phyloP scores from a whole-genome alignment of 2,888 invertebrate species.

The Gastracanthus pulcherrimus region DNA sequence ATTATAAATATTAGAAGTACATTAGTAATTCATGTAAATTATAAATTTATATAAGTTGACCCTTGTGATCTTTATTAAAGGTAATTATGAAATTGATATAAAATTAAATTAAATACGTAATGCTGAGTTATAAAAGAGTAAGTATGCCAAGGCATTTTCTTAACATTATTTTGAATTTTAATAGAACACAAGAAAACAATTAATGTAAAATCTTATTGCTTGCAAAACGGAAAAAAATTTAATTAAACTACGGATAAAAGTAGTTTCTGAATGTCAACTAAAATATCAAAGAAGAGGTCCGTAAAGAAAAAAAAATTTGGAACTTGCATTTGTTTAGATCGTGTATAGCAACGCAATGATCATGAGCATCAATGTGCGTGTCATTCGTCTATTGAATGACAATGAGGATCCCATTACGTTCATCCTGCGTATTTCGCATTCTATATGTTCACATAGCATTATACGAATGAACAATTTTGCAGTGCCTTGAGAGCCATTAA shows the following conservation, averaged over 20 bases:
- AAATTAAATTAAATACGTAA: background rate
- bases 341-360: background rate
- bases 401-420: constrained; percentile 6
- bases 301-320: background rate
- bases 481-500: background rate
- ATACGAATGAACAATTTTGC: background rate
- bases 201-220: background rate
- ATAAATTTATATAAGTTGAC: too few species aligned
- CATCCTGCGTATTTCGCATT: background rate
- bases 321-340: background rate
- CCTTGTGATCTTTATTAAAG: too few species aligned
- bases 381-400: constrained; percentile 15
- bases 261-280: background rate
- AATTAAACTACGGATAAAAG: background rate
- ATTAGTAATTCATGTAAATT: too few species aligned
- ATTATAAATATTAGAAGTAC: too few species aligned
- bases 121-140: background rate
- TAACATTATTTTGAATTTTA: background rate
- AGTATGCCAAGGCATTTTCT: background rate
- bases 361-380: constrained; percentile 6
- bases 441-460: background rate
- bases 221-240: background rate
- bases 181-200: background rate
- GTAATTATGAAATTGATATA: background rate
- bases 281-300: background rate